Base-by-base conservation (phyloP, 1,140 invertebrate species). In the Heterodera schachtii region DNA sequence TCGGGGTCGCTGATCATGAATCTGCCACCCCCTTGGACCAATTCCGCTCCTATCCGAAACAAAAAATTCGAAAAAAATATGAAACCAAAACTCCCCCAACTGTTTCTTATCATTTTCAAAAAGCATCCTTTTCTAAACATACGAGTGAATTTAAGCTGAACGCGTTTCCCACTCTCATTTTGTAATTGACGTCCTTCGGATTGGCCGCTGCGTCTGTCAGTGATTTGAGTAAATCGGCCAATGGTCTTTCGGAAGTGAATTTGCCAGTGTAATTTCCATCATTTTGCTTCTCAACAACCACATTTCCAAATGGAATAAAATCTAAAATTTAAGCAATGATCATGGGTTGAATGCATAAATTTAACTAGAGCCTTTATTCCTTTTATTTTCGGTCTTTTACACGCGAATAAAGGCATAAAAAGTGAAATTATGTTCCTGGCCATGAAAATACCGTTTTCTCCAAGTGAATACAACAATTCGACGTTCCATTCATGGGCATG, bases 231-330 rank as follows among this genome's bases (percentile, higher is more conserved):
- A 49, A 21, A 41, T 69, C 81, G 7, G 21, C 49, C 44, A 5
- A 13, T 49, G 49, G 47, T 44, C 16, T 80, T 11, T 31, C 5
- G 8, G 84, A 9, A 11, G 19, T 41, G 49, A 83, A 83, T 4
- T 69, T 43, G 69, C 85, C 83, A 41, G 66, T 84, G 31, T 86
- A 84, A 60, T 84, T 86, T 64, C 83, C 85, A 57, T 84, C 83
- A n/a, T 31, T 19, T 41, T 67, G 16, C 19, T 81, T 52, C 21
- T 19, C n/a, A 19, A 84, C 16, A 31, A 73, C 13, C 9, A 84
- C 31, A 43, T 57, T 81, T 52, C 83, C 83, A 11, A 83, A 73
- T 0, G 84, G 41, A 41, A 44, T n/a, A 78, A 49, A 82, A 71
- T 71, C 69, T 71, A 71, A 46, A 70, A 13, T 52, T 11, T 11